Evolutionary conservation across 2,797 vertebrate species (phyloP).

Genomic region (Leuciscus waleckii): DNA sequence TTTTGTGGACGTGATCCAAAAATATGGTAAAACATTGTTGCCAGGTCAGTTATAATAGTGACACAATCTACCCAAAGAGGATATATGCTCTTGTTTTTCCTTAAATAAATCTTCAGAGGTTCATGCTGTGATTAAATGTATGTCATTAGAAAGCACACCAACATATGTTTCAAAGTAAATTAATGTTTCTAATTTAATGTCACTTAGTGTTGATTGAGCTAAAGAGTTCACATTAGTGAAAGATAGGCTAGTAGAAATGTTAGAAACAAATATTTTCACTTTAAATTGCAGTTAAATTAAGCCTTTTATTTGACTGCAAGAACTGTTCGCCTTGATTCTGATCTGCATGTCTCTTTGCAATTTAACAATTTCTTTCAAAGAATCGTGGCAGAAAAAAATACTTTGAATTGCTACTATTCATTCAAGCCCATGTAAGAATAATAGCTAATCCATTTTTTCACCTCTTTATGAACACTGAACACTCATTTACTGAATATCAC

Average conservation of each 20-base stretch:
- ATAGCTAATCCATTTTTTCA: neutral
- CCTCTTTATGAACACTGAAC: neutral
- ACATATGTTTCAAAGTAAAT: neutral
- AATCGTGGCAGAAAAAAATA: neutral
- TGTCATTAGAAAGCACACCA: neutral
- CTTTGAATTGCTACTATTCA: constrained; percentile 1
- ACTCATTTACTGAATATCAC: neutral
- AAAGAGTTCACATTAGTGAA: neutral
- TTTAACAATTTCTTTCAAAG: neutral
- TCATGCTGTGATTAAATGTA: neutral
- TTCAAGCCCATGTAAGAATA: neutral
- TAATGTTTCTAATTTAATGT: neutral
- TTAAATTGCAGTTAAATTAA: neutral
- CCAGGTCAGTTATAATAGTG: constrained; percentile 1
- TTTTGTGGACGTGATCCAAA: constrained; percentile 4
- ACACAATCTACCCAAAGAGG: neutral
- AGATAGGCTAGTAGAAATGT: neutral
- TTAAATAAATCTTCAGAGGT: neutral
- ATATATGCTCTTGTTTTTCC: neutral
- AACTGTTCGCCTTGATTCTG: neutral
- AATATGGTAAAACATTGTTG: neutral
- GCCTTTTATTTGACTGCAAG: neutral
- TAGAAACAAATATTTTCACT: neutral
- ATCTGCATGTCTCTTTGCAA: neutral
- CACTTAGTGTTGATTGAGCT: neutral